Conservation (phyloP, 2,797 vertebrate genomes). For the Oophaga sylvatica region DNA sequence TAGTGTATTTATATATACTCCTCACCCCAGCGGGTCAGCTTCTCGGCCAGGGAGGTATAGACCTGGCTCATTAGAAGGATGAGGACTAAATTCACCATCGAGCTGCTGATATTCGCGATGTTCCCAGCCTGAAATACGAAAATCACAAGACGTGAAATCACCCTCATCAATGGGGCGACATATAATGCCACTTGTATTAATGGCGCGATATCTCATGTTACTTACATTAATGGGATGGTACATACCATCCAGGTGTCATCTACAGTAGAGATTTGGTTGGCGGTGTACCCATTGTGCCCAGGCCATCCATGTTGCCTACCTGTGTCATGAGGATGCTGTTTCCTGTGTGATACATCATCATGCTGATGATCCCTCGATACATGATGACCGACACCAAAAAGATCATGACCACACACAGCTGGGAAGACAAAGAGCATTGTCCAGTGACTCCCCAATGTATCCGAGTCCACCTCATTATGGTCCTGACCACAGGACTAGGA, state of each 20-base stretch:
- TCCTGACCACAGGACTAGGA: neutral
- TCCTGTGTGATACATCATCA: slow-evolving; percentile 79
- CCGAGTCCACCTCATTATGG: neutral
- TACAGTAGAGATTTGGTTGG: neutral
- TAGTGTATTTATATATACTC: neutral
- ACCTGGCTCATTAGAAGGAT: slow-evolving; percentile 81
- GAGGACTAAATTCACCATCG: slow-evolving; percentile 79
- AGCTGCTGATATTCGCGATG: slow-evolving; percentile 81
- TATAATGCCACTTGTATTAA: neutral
- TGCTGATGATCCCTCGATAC: slow-evolving; percentile 79
- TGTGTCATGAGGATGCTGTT: slow-evolving; percentile 79
- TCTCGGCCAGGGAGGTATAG: slow-evolving; percentile 81
- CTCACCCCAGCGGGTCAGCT: slow-evolving; percentile 84
- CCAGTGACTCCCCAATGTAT: neutral
- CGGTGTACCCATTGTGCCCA: neutral
- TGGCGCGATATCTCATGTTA: too few species aligned
- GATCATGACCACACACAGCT: slow-evolving; percentile 82
- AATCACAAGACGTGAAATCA: neutral
- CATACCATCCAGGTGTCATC: neutral
- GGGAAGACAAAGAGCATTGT: slow-evolving; percentile 14
- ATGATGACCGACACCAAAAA: slow-evolving; percentile 84
- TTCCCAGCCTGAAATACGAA: slow-evolving; percentile 75
- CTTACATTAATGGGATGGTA: neutral
- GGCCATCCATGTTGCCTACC: slow-evolving; percentile 63
- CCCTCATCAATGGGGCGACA: neutral